Base-by-base conservation (phyloP, 92 coral and sea anemone genomes). In the Porites evermanni region DNA sequence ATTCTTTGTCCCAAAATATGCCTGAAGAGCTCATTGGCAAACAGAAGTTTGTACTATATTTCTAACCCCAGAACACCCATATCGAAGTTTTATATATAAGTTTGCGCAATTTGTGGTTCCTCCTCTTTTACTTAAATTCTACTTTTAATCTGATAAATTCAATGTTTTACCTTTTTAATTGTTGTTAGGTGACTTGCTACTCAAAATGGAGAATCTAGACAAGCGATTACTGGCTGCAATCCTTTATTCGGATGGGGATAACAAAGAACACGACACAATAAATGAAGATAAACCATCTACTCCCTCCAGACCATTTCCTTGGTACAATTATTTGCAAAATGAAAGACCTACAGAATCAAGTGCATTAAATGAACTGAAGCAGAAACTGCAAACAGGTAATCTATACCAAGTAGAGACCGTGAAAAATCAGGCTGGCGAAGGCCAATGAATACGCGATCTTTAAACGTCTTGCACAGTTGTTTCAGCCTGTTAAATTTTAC, bases 321-420 rank as follows among this genome's bases (percentile, higher is more conserved):
- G 94, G 95, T 97, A 92, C 91, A 97, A 93, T 83, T 97, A 95
- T 73, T 92, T 97, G 26, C 96, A 97, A 89, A 93, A 93, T 79
- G 99, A 97, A 81, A 93, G 95, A 74, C 89, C 98, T 0, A 65
- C 87, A 32, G 97, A 95, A 47, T 93, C 86, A 66, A 89, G 89
- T 74, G 88, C 95, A 70, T 83, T 97, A 53, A 68, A 88, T 50
- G 99, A 97, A 82, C 92, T 95, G 75, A 88, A 93, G 64, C 98
- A 95, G 72, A 97, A 95, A 68, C 86, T 95, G 20, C 97, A 90
- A 63, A 82, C 94, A 88, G 99, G 99, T 95, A 73, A 51, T 67
- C 14, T 73, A 9, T 7, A 54, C 7, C 26, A 63, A 16, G 20
- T 63, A 16, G 18, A 16, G 3, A 12, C 67, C 10, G 19, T 18